Evolutionary conservation across 2,797 vertebrate genomes (phyloP).

Genomic region (Champsocephalus gunnari): DNA sequence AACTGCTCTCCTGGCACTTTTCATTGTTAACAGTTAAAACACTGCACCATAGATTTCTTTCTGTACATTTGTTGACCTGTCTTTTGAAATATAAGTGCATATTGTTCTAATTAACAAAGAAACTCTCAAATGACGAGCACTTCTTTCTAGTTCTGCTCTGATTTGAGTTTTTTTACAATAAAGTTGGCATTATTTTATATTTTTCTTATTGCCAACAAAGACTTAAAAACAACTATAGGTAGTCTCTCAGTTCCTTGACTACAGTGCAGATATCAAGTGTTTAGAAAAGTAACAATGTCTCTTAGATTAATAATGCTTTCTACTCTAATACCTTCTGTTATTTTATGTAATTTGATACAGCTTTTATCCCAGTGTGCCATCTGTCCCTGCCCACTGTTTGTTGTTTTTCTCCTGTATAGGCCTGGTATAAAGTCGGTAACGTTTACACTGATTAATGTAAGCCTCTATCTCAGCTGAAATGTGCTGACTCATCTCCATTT

Average conservation of each 20-base stretch:
- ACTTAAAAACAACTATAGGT: not conserved
- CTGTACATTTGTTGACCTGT: not conserved
- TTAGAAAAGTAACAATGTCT: too few relatives aligned
- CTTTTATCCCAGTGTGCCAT: not conserved
- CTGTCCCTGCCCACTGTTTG: conserved; percentile 1
- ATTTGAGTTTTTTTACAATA: not conserved
- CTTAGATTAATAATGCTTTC: too few relatives aligned
- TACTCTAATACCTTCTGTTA: not conserved
- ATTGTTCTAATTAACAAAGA: not conserved
- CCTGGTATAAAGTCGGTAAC: conserved; percentile 14
- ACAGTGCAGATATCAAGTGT: not conserved
- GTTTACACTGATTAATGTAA: conserved; percentile 37
- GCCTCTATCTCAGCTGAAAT: conserved; percentile 25
- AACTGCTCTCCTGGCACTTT: conserved; percentile 44
- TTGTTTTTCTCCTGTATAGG: conserved; percentile 4
- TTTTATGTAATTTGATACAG: not conserved
- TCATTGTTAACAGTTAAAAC: conserved; percentile 19
- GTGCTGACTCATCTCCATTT: conserved; percentile 34
- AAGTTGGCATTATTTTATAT: not conserved
- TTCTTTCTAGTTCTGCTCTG: not conserved
- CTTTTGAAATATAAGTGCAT: not conserved
- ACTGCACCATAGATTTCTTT: conserved; percentile 18
- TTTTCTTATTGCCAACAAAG: not conserved
- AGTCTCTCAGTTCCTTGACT: not conserved
- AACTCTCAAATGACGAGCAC: not conserved